Evolutionary conservation across 2,797 vertebrate species (phyloP).

Genomic region (Neostethus bicornis): DNA sequence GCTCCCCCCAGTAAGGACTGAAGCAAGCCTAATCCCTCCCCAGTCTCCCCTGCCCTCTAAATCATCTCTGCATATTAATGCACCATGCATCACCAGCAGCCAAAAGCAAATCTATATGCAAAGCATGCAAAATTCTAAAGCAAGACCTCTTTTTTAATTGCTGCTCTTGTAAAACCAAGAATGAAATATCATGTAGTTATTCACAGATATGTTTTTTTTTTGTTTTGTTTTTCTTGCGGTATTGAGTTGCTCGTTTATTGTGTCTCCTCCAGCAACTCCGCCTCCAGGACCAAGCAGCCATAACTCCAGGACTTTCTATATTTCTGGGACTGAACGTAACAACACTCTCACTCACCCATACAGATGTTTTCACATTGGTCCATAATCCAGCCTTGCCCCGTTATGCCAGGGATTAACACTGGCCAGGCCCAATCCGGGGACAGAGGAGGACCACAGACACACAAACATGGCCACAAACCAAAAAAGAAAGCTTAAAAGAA

Average conservation of each 20-base stretch:
- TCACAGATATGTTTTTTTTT: neutral
- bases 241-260: neutral
- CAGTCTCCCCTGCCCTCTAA: conserved; percentile 63
- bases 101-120: conserved; percentile 45
- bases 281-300: neutral
- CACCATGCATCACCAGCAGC: conserved; percentile 40
- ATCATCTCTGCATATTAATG: conserved; percentile 69
- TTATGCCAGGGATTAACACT: conserved; percentile 74
- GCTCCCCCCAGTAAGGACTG: conserved; percentile 53
- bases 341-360: conserved; percentile 45
- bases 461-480: conserved; percentile 1
- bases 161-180: conserved; percentile 8
- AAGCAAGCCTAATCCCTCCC: conserved; percentile 55
- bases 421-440: conserved; percentile 41
- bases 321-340: conserved; percentile 19
- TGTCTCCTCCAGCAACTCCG: neutral
- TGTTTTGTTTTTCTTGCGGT: neutral
- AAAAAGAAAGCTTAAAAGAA: conserved; percentile 8
- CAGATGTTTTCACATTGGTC: conserved; percentile 64
- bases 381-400: conserved; percentile 62
- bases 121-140: conserved; percentile 49
- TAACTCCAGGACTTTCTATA: conserved; percentile 5
- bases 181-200: neutral
- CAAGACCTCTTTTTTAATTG: conserved; percentile 7
- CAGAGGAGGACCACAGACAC: neutral